These are phyloP conservation scores for Drosophila fungiperda DNA, from an alignment of 2,888 invertebrate genomes.

Conservation along the genomic window DNA sequence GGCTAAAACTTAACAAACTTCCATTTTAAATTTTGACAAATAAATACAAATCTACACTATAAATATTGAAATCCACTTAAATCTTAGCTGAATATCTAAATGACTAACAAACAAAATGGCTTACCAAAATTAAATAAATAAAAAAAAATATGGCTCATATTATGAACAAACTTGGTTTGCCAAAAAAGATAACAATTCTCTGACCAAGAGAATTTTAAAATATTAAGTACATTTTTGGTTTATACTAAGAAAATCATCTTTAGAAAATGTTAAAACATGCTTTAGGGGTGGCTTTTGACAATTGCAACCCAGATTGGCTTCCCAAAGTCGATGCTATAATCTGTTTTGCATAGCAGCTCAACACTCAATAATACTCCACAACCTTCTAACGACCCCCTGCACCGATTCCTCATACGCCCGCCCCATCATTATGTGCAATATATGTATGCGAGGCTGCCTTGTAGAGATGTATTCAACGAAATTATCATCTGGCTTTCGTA, in stretches of 20 bases:
- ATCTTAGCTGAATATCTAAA: background rate
- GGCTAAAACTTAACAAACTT: background rate
- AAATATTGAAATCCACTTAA: background rate
- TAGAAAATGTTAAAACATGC: background rate
- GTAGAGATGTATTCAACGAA: constrained; percentile 69
- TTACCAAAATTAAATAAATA: background rate
- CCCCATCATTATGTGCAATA: constrained; percentile 2
- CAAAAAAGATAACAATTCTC: background rate
- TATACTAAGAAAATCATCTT: background rate
- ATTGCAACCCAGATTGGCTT: constrained; percentile 28
- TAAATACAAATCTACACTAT: background rate
- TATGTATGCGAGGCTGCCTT: constrained; percentile 45
- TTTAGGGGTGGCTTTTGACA: constrained; percentile 3
- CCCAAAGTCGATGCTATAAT: constrained; percentile 48
- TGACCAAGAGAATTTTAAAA: background rate
- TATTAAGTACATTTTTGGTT: background rate
- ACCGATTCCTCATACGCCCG: background rate
- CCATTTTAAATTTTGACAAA: background rate
- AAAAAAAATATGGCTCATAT: background rate
- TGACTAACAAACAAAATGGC: background rate
- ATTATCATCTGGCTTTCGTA: constrained; percentile 71
- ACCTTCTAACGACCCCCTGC: background rate
- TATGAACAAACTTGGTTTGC: background rate
- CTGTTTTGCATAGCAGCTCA: constrained; percentile 70
- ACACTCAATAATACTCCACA: constrained; percentile 43